Base-by-base conservation (phyloP, 2,888 invertebrate genomes). In the Merodon equestris region DNA sequence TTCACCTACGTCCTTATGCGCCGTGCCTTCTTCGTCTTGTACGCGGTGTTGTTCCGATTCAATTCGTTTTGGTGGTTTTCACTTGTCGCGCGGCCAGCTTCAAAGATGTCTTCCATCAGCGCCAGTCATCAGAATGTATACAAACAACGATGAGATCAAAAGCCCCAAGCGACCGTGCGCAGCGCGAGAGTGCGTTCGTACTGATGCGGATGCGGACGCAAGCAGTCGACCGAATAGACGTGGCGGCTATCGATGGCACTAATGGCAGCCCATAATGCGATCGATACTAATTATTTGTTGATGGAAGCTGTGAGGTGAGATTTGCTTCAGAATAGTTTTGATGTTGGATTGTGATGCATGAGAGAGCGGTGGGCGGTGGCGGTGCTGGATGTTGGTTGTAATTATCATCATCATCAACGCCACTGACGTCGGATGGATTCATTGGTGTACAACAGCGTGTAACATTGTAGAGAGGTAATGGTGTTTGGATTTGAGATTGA, bases 101-200 rank as follows among this genome's bases (percentile, higher is more conserved):
- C 79, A 79, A 79, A 79, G 79, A 79, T 79, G 68, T 74, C 44
- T 70, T 87, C 87, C 86, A 87, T 88, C 87, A 87, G 87, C 87
- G 87, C 87, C 86, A 85, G 85, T 87, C 87, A 88, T 87, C 88
- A 88, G 87, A 85, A 86, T 87, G 88, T 88, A 86, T 87, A 88
- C 88, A 87, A 87, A 87, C 87, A 87, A 87, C 85, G 83, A 85
- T 84, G 85, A 87, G 87, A 87, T 88, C 87, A 87, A 87, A 87
- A 86, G 86, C 83, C 81, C 36, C 81, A 82, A 70, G 67, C 77
- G 57, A 44, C 40, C 27, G 34, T 15, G 54, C n/a, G 63, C 58
- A 60, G 45, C 13, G 27, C 27, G 27, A 27, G 27, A 27, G 7
- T 4, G 27, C 27, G 3, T 27, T 27, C 7, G 27, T 50, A 68